phyloP scores from a whole-genome alignment of 2,113 vertebrate species.

The Cynocephalus volans region DNA sequence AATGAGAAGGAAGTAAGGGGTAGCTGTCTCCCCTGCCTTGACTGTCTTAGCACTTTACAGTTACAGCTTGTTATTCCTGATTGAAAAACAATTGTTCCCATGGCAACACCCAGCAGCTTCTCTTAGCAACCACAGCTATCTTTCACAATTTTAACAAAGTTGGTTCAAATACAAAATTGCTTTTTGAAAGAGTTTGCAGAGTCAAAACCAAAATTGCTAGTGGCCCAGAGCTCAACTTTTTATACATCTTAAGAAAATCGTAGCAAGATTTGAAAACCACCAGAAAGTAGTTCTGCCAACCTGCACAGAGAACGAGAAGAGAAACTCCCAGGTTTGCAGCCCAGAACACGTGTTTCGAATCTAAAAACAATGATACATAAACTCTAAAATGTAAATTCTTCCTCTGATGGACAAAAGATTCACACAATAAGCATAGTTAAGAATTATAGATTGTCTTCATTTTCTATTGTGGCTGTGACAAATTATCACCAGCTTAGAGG shows the following conservation, averaged over 20 bases:
- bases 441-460: not conserved
- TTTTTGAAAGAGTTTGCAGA: slow-evolving; percentile 52
- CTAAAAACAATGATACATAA: not conserved
- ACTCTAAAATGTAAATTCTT: not conserved
- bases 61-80: slow-evolving; percentile 40
- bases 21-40: not conserved
- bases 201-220: not conserved
- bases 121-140: slow-evolving; percentile 69
- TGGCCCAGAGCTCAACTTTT: not conserved
- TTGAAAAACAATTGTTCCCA: slow-evolving; percentile 78
- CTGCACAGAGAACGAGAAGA: not conserved
- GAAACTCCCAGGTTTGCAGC: not conserved
- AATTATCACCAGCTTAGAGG: not conserved
- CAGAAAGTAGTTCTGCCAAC: not conserved
- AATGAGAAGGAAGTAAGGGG: not conserved
- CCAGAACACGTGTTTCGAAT: not conserved
- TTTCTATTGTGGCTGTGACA: not conserved
- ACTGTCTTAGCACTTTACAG: not conserved
- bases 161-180: slow-evolving; percentile 63
- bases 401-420: slow-evolving; percentile 7
- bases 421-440: not conserved
- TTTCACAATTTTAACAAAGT: slow-evolving; percentile 59
- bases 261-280: not conserved
- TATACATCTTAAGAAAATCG: not conserved
- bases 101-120: slow-evolving; percentile 63